Evolutionary conservation across 2,113 vertebrate genomes (phyloP).

Genomic region (Catagonus wagneri): DNA sequence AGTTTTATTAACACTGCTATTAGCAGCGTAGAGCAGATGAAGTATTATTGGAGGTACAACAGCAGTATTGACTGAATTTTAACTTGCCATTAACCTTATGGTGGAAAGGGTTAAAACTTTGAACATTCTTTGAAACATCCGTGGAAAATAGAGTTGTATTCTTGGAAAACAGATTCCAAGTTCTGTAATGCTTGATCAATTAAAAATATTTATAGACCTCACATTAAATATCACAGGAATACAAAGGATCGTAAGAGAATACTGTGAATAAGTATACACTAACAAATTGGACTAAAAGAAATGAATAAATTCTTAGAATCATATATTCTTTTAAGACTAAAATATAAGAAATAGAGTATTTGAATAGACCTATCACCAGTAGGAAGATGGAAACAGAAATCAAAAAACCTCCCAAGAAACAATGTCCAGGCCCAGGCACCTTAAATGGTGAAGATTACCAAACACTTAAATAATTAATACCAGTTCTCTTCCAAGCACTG

Average conservation of each 20-base stretch:
- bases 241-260: background rate
- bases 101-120: background rate
- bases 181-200: background rate
- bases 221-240: background rate
- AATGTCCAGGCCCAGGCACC: background rate
- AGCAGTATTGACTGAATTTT: background rate
- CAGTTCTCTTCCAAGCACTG: background rate
- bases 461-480: background rate
- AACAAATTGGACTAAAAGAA: background rate
- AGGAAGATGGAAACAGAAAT: background rate
- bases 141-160: slow-evolving; percentile 1
- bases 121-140: background rate
- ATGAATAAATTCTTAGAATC: background rate
- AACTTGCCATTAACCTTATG: background rate
- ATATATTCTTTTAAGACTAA: background rate
- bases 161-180: background rate
- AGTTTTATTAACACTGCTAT: background rate
- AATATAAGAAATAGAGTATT: background rate
- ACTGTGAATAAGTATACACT: background rate
- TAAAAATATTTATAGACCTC: background rate
- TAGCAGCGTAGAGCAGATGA: background rate
- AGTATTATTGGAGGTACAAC: background rate
- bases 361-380: background rate
- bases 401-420: background rate
- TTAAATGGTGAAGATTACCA: background rate